phyloP scores from a whole-genome alignment of 2,888 invertebrate species.

The Enoplolaimus lenunculus region DNA sequence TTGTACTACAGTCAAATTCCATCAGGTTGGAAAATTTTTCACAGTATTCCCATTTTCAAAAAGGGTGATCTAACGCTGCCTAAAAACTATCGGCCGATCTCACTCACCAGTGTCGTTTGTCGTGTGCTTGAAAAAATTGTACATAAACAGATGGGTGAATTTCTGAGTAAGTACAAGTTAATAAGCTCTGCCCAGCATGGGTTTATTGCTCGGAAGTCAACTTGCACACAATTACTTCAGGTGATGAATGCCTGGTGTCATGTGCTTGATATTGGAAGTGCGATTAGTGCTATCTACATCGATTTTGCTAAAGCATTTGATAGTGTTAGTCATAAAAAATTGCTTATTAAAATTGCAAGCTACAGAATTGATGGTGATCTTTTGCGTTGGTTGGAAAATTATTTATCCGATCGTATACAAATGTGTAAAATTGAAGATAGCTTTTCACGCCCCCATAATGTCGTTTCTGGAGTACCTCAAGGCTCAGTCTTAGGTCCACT shows the following conservation, averaged over 20 bases:
- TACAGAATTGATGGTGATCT: background rate
- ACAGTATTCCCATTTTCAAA: background rate
- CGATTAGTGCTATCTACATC: background rate
- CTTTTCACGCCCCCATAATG: background rate
- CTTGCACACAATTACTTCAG: background rate
- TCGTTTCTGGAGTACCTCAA: background rate
- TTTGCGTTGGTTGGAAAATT: background rate
- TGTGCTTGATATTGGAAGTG: background rate
- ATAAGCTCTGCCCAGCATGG: background rate
- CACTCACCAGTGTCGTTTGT: background rate
- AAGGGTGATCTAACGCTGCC: background rate
- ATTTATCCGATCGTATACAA: background rate
- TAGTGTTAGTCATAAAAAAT: background rate
- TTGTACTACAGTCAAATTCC: background rate
- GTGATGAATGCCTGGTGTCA: background rate
- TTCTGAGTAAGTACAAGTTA: background rate
- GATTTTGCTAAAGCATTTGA: conserved; percentile 1
- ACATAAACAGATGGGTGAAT: background rate
- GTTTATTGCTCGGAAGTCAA: background rate
- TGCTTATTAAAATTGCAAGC: background rate
- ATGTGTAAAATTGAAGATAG: background rate
- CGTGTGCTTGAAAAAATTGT: background rate
- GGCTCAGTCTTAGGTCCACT: background rate
- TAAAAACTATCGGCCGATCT: background rate
- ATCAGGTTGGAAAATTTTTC: background rate